Evolutionary conservation across 2,797 vertebrate species (phyloP).

Genomic region (Parambassis ranga): DNA sequence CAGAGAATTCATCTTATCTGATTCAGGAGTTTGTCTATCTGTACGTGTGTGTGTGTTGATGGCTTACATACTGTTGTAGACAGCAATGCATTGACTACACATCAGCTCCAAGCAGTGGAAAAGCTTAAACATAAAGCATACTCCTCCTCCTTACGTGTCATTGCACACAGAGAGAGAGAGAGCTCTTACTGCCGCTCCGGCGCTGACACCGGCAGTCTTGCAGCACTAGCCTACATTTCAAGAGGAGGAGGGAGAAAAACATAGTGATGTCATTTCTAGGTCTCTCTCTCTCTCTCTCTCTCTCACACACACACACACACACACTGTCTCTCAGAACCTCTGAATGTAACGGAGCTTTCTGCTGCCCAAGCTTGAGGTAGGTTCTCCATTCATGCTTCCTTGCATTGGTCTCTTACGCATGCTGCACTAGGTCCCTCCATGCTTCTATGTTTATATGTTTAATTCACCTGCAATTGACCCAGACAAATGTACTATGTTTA

Average conservation of each 20-base stretch:
- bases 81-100: neutral
- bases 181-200: constrained; percentile 28
- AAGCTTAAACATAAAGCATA: neutral
- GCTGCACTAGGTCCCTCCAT: neutral
- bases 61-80: no score
- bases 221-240: constrained; percentile 59
- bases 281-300: constrained; percentile 29
- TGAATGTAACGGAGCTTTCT: constrained; percentile 54
- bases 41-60: neutral
- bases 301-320: constrained; percentile 1
- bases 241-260: constrained; percentile 47
- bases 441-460: neutral
- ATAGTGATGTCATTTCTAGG: constrained; percentile 70
- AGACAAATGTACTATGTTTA: neutral
- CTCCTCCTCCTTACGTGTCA: constrained; percentile 1
- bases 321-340: constrained; percentile 34
- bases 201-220: constrained; percentile 34
- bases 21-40: neutral
- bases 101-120: neutral
- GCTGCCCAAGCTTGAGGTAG: constrained; percentile 64
- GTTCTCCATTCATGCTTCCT: constrained; percentile 41
- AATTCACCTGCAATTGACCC: neutral
- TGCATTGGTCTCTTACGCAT: neutral
- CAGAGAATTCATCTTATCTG: no score
- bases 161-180: constrained; percentile 11